phyloP scores from a whole-genome alignment of 1,140 invertebrate species.

The Theocolax elegans region DNA sequence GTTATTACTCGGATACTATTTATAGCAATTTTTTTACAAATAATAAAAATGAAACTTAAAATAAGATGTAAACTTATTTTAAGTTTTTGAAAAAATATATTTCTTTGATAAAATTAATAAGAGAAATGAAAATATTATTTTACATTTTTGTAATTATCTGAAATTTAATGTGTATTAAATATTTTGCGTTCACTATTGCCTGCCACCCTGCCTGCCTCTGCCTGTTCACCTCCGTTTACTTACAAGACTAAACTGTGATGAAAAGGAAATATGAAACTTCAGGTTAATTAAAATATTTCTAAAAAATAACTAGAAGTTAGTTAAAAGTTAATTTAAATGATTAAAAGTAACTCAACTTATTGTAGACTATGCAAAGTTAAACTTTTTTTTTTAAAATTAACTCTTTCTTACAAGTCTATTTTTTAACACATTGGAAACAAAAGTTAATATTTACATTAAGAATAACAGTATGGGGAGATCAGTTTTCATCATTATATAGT shows the following conservation, averaged over 20 bases:
- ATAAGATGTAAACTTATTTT: background rate
- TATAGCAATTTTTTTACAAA: conserved; percentile 27
- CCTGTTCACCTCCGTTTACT: conserved; percentile 42
- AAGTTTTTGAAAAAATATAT: conserved; percentile 16
- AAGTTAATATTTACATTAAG: too few relatives aligned
- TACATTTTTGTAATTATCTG: conserved; percentile 59
- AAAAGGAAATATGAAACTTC: conserved; percentile 11
- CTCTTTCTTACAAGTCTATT: too few relatives aligned
- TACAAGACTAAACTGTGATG: conserved; percentile 10
- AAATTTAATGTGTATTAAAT: conserved; percentile 60
- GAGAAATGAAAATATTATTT: conserved; percentile 43
- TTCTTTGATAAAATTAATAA: conserved; percentile 17
- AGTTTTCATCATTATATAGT: too few relatives aligned
- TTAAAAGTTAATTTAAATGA: too few relatives aligned
- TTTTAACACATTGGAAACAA: too few relatives aligned
- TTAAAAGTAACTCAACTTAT: background rate
- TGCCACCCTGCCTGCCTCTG: conserved; percentile 60
- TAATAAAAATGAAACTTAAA: conserved; percentile 17
- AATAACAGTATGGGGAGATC: too few relatives aligned
- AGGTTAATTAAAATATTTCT: conserved; percentile 5
- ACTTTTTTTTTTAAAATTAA: too few relatives aligned
- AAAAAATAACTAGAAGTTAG: background rate
- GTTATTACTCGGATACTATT: conserved; percentile 28
- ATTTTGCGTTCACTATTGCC: conserved; percentile 60
- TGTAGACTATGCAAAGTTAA: too few relatives aligned